phyloP scores from a whole-genome alignment of 2,113 vertebrate species.

The Cisticola juncidis region DNA sequence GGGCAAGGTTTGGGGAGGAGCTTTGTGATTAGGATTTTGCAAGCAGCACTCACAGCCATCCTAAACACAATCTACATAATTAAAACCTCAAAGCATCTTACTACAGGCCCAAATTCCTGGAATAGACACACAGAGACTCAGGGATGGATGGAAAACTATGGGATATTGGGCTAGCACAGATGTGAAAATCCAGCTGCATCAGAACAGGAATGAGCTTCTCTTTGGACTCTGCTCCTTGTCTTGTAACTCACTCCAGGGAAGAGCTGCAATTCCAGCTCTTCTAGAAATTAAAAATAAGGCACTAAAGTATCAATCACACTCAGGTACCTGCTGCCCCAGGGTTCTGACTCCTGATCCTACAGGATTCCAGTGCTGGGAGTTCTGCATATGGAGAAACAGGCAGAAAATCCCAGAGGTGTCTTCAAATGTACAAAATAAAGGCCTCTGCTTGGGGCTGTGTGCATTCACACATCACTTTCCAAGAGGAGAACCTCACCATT shows the following conservation, averaged over 20 bases:
- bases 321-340: neutral
- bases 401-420: neutral
- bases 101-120: neutral
- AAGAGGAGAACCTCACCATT: neutral
- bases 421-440: neutral
- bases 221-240: neutral
- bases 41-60: neutral
- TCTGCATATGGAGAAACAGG: neutral
- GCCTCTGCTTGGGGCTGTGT: neutral
- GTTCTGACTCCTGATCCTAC: neutral
- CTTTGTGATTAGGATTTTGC: neutral
- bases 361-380: neutral
- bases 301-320: neutral
- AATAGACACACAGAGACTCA: rapidly evolving
- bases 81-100: neutral
- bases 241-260: neutral
- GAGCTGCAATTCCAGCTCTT: neutral
- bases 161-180: neutral
- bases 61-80: neutral
- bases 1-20: neutral
- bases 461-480: neutral
- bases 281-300: neutral
- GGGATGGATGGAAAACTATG: neutral
- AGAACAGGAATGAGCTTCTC: neutral
- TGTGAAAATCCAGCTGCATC: neutral